These are phyloP conservation scores for Balaeniceps rex DNA, from an alignment of 2,113 vertebrate species.

Conservation along the genomic window DNA sequence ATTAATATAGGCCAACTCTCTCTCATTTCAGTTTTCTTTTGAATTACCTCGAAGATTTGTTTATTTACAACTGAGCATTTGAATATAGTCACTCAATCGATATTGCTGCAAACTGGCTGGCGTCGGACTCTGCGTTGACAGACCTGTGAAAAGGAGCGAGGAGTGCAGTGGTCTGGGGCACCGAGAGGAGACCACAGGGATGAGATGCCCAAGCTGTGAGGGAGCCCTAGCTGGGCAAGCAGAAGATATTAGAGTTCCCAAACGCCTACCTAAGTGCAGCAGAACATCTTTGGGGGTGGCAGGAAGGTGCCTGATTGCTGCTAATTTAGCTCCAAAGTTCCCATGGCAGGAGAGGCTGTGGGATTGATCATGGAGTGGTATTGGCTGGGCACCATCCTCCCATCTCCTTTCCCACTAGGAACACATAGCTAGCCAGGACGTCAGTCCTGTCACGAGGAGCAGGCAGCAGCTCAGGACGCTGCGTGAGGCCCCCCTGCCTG, in stretches of 20 bases:
- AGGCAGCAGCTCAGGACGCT: not conserved
- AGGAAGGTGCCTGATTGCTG: not conserved
- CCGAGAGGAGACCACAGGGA: too few relatives aligned
- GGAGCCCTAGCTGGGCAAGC: not conserved
- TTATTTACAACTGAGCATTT: conserved; percentile 17
- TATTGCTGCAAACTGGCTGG: not conserved
- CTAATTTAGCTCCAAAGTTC: not conserved
- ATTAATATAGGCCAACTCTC: not conserved
- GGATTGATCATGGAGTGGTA: rapidly evolving
- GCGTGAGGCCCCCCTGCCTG: not conserved
- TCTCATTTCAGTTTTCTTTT: not conserved
- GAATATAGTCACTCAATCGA: not conserved
- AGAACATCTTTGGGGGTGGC: not conserved
- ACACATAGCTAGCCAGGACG: not conserved
- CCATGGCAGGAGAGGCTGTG: not conserved
- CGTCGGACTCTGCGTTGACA: not conserved
- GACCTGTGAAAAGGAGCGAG: not conserved
- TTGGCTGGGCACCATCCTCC: not conserved
- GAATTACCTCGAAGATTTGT: not conserved
- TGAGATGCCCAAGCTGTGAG: not conserved
- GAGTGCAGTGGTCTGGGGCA: not conserved
- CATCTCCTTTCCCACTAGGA: not conserved
- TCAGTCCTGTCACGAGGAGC: not conserved
- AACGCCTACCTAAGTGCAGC: not conserved
- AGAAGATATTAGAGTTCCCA: not conserved